Base-by-base conservation (phyloP, 1,140 invertebrate genomes). In the Eubasilissa regina region DNA sequence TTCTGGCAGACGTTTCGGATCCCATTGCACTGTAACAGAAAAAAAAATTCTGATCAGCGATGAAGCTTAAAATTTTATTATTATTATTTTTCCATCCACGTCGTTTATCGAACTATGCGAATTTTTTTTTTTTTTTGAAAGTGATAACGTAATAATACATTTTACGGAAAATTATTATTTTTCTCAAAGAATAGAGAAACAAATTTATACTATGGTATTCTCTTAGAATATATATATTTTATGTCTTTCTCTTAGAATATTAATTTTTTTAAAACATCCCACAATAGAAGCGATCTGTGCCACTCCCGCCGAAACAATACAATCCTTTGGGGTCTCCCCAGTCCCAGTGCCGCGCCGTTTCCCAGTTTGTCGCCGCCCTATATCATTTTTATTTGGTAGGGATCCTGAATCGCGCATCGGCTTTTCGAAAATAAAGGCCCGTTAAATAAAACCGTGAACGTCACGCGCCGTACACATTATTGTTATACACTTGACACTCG, bases 361-460 rank as follows among this genome's bases (percentile, higher is more conserved):
- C 44, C 45, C 66, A 70, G 66, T 70, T 70, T 70, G 66, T 70
- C 66, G 66, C 66, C 66, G 47, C 25, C 45, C 25, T 48, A 70
- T 70, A 70, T 70, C 66, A 25, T 70, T 70, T 70, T 70, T 70
- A 70, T 70, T 68, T 70, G 21, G 17, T 25, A 70, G 45, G 6
- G 13, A 48, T 70, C 45, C 47, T 70, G n/a, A 47, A 64, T 58
- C 19, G 25, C 60, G 15, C 8, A 45, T 13, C 64, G 25, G 45
- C 48, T 70, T 64, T 64, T 70, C 13, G 15, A 12, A 25, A 51
- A 70, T 48, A 25, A 70, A 51, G 66, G 15, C 66, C 7, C 19
- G 17, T 48, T 70, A 70, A 25, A 53, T 48, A 19, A 47, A 70
- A 70, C 48, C 66, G 51, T 13, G 66, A 48, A 70, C 64, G 64